Evolutionary conservation across 2,113 vertebrate species (phyloP), one percentile per base, ranked within the genome.

Genomic region (Melanotaenia duboulayi): DNA sequence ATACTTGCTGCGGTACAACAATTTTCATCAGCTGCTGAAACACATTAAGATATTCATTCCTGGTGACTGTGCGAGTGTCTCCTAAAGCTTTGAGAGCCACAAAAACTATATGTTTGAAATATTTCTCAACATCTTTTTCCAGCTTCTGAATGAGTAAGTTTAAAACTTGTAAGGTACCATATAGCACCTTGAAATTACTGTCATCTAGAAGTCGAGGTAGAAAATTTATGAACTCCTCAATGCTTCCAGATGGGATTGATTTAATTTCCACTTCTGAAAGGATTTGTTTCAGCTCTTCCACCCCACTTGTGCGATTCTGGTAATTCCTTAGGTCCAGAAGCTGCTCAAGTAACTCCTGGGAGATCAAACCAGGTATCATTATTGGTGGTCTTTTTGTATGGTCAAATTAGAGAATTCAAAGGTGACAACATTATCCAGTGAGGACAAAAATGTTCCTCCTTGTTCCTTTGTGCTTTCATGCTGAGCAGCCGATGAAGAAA

Each of bases 251-350:
- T 0, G 95, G 87, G 20, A 91, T 46, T 1, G 86, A 87, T 73
- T 87, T 85, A 12, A 94, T 85, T 78, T 94, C 92, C 86, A 93
- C 88, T 37, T 88, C 89, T 81, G 89, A 81, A 62, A 95, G 84
- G 74, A 94, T 64, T 59, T 56, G 83, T 81, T 96, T 96, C 17
- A 97, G 93, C 74, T 96, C 92, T 71, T 97, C 96, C 70, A 97
- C 89, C 0, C 96, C 96, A 65, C 90, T 93, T 14, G 93, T 95
- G 62, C 96, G 94, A 68, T 89, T 95, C 54, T 92, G 94, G 88
- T 96, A 97, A 90, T 96, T 95, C 59, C 94, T 93, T 51, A 85
- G 90, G 91, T 98, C 96, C 84, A 96, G 93, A 74, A 98, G 94
- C 37, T 94, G 90, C 51, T 91, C 81, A 58, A 95, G 94, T 80